Evolutionary conservation across 2,113 vertebrate species (phyloP), one percentile per base, ranked within the genome.

Genomic region (Apus apus): DNA sequence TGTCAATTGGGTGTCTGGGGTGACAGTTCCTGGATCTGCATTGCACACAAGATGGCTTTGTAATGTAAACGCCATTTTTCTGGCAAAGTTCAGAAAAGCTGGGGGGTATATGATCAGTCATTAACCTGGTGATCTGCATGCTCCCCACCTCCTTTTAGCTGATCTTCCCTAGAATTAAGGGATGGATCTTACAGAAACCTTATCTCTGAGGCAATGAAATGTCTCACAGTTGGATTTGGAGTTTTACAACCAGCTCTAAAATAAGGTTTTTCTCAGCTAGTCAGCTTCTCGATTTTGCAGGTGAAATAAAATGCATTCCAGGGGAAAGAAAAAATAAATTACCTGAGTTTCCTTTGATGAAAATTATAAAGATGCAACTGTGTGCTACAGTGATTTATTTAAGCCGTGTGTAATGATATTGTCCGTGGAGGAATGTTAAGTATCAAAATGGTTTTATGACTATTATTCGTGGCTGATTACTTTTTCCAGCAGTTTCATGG

Each of bases 401-500:
- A 68, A 82, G 40, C 84, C 62, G 16, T 68, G 51, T 50, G 18
- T 76, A 87, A 87, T 73, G 29, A 58, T 46, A 56, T 23, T 85
- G 46, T 83, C 71, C 30, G 2, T 66, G 82, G 46, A 93, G 78
- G 64, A 93, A 60, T 67, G 43, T 48, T 67, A 43, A 85, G 51
- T 85, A 50, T 89, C 40, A 73, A 12, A 91, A 67, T 56, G 29
- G 19, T 34, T 89, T 95, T 79, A 73, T 94, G 83, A 62, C 38
- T 90, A 6, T 87, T 94, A 76, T 46, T 93, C 5, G 8, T 65
- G 60, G 78, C 81, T 38, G 50, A 89, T 83, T 73, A 30, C 43
- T 85, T 91, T 91, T 90, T 83, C 72, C 78, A 83, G 50, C 38
- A 51, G 40, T 90, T 94, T 82, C 50, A 46, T 60, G 82, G 85